These are phyloP conservation scores for Macrotis lagotis DNA, from an alignment of 2,113 vertebrate genomes.

Conservation along the genomic window DNA sequence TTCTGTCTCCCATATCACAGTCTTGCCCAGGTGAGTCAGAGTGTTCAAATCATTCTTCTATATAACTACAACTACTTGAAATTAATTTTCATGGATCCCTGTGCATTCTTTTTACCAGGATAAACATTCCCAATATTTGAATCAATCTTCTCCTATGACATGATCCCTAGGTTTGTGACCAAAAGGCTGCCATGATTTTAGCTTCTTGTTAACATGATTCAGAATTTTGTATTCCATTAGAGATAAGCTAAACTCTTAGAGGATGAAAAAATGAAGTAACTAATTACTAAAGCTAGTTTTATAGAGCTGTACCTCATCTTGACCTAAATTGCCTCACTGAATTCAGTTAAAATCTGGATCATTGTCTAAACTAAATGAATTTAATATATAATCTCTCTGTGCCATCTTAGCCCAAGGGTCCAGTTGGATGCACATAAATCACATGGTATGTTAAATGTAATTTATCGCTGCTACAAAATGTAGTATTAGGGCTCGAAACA, in stretches of 20 bases:
- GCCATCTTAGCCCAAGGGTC: neutral
- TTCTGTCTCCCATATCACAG: slow-evolving; percentile 4
- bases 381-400: neutral
- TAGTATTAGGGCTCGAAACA: neutral
- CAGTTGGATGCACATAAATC: neutral
- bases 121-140: neutral
- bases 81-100: neutral
- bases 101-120: neutral
- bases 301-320: neutral
- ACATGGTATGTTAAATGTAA: neutral
- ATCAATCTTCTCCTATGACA: neutral
- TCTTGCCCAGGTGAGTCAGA: neutral
- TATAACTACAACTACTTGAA: neutral
- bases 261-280: slow-evolving; percentile 14
- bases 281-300: neutral
- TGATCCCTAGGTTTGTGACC: neutral
- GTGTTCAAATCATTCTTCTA: neutral
- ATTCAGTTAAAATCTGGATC: neutral
- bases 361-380: neutral
- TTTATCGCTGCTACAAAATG: slow-evolving; percentile 21
- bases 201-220: slow-evolving; percentile 7
- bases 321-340: slow-evolving; percentile 12
- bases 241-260: slow-evolving; percentile 34
- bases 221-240: neutral
- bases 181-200: neutral